Evolutionary conservation across 2,797 vertebrate genomes (phyloP).

Genomic region (Enteromius paludinosus): DNA sequence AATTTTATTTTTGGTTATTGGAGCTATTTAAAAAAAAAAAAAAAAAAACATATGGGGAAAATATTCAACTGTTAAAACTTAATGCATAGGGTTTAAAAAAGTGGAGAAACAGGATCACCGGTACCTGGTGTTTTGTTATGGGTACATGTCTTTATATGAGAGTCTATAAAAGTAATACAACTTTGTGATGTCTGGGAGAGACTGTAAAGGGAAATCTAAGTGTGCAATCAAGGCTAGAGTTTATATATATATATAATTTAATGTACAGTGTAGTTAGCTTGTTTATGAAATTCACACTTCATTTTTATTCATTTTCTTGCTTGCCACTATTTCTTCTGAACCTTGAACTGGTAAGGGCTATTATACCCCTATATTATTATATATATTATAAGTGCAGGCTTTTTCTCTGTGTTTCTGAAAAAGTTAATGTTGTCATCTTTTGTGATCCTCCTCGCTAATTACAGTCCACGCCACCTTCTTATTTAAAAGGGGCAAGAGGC

Average conservation of each 20-base stretch:
- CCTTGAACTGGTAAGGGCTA: background rate
- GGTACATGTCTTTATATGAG: background rate
- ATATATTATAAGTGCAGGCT: background rate
- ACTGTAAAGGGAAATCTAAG: background rate
- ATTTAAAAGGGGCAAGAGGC: conserved; percentile 24
- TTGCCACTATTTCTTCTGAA: background rate
- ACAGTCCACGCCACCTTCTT: conserved; percentile 11
- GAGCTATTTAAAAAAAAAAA: background rate
- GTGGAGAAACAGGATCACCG: background rate
- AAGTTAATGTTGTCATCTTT: conserved; percentile 26
- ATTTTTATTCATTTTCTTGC: conserved; percentile 9
- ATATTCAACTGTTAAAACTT: background rate
- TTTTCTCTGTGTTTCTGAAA: conserved; percentile 24
- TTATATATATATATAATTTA: background rate
- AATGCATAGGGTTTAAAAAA: background rate
- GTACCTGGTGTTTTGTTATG: conserved; percentile 1
- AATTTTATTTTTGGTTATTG: background rate
- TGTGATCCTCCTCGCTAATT: conserved; percentile 16
- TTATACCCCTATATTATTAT: background rate
- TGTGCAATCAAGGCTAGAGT: background rate
- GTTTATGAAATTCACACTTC: background rate
- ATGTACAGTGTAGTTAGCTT: background rate
- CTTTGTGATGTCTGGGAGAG: background rate
- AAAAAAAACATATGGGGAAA: background rate
- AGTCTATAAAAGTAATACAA: background rate